phyloP scores from a whole-genome alignment of 2,113 vertebrate genomes.

The Otocyon megalotis region DNA sequence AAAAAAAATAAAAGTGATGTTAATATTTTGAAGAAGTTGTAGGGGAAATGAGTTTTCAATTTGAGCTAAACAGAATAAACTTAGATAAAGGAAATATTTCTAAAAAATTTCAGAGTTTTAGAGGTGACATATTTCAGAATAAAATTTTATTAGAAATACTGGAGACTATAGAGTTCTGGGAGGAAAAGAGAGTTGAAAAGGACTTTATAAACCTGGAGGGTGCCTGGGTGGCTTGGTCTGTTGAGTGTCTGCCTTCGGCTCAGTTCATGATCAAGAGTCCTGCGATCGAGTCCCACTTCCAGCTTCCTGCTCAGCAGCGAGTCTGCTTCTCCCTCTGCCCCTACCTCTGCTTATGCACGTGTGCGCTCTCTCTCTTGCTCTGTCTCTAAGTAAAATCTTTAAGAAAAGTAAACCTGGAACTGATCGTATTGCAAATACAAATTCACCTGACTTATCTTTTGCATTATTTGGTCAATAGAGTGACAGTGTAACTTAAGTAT shows the following conservation, averaged over 20 bases:
- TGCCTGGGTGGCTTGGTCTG: too few relatives aligned
- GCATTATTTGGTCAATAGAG: slow-evolving; percentile 13
- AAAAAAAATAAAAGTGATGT: background rate
- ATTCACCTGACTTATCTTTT: slow-evolving; percentile 48
- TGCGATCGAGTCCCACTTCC: too few relatives aligned
- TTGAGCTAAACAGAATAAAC: slow-evolving; percentile 40
- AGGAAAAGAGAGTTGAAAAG: slow-evolving; percentile 24
- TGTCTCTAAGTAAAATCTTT: too few relatives aligned
- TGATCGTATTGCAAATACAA: background rate
- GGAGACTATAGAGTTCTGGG: slow-evolving; percentile 9
- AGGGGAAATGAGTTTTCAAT: slow-evolving; percentile 22
- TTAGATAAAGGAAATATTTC: slow-evolving; percentile 53
- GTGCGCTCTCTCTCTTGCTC: too few relatives aligned
- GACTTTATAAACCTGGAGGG: slow-evolving; percentile 38
- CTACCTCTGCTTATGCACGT: too few relatives aligned
- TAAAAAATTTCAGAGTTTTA: background rate
- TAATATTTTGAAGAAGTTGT: slow-evolving; percentile 8
- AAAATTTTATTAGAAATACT: slow-evolving; percentile 51
- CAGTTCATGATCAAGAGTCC: too few relatives aligned
- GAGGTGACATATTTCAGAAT: slow-evolving; percentile 18
- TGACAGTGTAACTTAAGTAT: background rate
- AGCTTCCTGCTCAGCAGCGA: too few relatives aligned
- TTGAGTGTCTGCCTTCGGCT: too few relatives aligned
- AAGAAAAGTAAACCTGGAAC: background rate
- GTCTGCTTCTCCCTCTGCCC: too few relatives aligned